Evolutionary conservation across 2,888 invertebrate species (phyloP).

Genomic region (Dioctria rufipes): DNA sequence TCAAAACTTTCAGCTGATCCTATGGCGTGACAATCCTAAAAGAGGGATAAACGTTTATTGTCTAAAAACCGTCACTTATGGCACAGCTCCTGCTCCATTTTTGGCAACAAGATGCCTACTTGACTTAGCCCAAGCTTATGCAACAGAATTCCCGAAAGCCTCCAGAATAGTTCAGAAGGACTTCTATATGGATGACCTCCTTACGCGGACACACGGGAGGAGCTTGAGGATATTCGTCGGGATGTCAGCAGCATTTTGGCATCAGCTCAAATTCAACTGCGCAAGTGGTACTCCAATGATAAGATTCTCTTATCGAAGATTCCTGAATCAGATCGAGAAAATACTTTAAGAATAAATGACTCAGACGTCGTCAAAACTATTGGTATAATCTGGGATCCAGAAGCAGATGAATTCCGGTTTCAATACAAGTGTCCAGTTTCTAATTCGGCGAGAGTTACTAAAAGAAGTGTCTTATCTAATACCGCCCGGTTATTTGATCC

Average conservation of each 20-base stretch:
- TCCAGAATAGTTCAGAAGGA: conserved; percentile 55
- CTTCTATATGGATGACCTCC: conserved; percentile 61
- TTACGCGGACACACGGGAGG: conserved; percentile 54
- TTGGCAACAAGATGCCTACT: conserved; percentile 47
- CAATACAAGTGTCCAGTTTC: no score
- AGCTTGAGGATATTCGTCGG: conserved; percentile 53
- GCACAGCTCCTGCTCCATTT: neutral
- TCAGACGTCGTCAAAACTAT: neutral
- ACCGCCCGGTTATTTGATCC: conserved; percentile 24
- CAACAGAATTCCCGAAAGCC: conserved; percentile 59
- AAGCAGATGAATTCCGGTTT: no score
- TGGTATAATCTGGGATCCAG: conserved; percentile 54
- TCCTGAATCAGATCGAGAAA: neutral
- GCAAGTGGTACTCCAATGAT: conserved; percentile 59
- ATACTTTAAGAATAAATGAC: neutral
- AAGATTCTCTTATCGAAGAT: neutral
- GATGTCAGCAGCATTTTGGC: conserved; percentile 53
- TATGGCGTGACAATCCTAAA: conserved; percentile 64
- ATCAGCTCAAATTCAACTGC: conserved; percentile 54
- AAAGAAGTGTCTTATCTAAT: neutral
- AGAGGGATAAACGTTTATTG: neutral
- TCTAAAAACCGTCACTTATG: neutral
- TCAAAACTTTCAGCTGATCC: conserved; percentile 62
- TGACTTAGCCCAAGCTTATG: conserved; percentile 58
- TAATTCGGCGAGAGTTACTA: neutral